phyloP scores from a whole-genome alignment of 2,797 vertebrate species.

The Falco peregrinus region DNA sequence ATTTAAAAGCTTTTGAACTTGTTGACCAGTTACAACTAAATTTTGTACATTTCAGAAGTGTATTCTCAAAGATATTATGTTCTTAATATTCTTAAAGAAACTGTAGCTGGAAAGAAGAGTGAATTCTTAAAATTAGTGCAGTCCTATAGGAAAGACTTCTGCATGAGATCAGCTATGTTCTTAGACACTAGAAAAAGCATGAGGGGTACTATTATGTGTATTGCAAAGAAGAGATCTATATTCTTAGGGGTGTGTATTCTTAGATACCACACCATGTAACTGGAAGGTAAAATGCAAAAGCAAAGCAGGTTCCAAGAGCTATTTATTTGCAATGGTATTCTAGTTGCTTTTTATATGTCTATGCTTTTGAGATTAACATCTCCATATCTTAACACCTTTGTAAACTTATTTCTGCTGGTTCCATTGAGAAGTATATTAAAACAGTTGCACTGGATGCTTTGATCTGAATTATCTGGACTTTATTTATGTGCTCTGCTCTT shows the following conservation, averaged over 20 bases:
- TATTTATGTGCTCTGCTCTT: background rate
- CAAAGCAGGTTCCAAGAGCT: background rate
- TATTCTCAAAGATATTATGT: background rate
- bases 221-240: background rate
- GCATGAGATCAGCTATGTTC: background rate
- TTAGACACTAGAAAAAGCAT: background rate
- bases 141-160: background rate
- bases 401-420: background rate
- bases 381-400: background rate
- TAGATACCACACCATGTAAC: background rate
- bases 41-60: background rate
- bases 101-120: background rate
- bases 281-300: background rate
- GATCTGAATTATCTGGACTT: background rate
- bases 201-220: background rate
- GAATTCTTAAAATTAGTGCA: background rate
- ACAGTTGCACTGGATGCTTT: background rate
- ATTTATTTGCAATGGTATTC: background rate
- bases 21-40: background rate
- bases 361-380: background rate
- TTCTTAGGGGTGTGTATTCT: background rate
- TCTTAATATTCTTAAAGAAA: background rate
- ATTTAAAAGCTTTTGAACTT: background rate
- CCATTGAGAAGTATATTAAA: background rate
- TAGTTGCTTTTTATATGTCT: background rate